Percentiles rank a stretch among this genome's conserved stretches.
phyloP scores from a whole-genome alignment of 2,113 vertebrate genomes.

The Albula glossodonta region DNA sequence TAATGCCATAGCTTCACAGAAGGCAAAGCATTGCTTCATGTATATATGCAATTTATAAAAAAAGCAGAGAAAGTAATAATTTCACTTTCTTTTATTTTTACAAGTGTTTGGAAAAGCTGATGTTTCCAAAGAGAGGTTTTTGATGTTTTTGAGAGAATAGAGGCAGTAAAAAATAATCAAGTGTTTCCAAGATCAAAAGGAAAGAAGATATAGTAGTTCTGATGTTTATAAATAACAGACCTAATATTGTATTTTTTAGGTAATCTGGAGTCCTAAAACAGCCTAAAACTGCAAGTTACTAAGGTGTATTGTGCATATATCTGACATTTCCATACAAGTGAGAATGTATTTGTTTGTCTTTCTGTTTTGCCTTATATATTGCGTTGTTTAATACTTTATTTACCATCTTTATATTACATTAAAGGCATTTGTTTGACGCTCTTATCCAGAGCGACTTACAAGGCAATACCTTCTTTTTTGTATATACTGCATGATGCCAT shows the following conservation, averaged over 20 bases:
- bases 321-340: background rate
- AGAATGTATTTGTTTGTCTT: background rate
- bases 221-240: slow-evolving; percentile 23
- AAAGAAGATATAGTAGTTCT: slow-evolving; percentile 1
- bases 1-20: slow-evolving; percentile 38
- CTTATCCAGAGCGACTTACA: too few species aligned
- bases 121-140: too few species aligned
- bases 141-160: slow-evolving; percentile 45
- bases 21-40: slow-evolving; percentile 50
- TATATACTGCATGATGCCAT: too few species aligned
- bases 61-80: too few species aligned
- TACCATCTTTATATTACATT: too few species aligned
- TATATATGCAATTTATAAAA: background rate
- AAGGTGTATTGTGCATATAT: background rate
- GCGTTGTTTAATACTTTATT: too few species aligned
- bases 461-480: too few species aligned
- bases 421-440: too few species aligned
- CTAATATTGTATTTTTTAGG: slow-evolving; percentile 10
- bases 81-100: slow-evolving; percentile 40
- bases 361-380: background rate
- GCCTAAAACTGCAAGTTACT: background rate
- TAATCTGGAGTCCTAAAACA: slow-evolving; percentile 18
- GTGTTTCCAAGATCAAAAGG: slow-evolving; percentile 38
- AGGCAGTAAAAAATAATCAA: slow-evolving; percentile 62
- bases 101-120: slow-evolving; percentile 58